phyloP scores from a whole-genome alignment of 2,888 invertebrate genomes.

The Dione vanillae region DNA sequence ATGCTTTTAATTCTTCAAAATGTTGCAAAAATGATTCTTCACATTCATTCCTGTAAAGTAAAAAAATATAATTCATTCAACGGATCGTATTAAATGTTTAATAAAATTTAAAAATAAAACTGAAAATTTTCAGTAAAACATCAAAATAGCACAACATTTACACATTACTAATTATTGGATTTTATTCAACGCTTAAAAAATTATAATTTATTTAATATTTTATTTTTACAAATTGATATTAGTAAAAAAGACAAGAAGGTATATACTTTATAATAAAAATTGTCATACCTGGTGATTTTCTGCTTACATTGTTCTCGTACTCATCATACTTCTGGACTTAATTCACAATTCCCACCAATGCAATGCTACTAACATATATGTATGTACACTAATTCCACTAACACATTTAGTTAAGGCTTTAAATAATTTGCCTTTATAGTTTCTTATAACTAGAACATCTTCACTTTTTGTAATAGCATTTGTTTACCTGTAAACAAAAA shows the following conservation, averaged over 20 bases:
- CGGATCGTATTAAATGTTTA: neutral
- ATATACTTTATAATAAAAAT: conserved; percentile 12
- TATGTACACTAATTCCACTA: conserved; percentile 54
- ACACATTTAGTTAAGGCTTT: conserved; percentile 59
- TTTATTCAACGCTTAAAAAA: no score
- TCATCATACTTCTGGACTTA: conserved; percentile 20
- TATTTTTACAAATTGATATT: no score
- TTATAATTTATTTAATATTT: no score
- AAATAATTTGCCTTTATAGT: conserved; percentile 66
- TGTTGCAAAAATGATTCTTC: conserved; percentile 22
- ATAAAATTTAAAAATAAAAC: no score
- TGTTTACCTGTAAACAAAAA: conserved; percentile 62
- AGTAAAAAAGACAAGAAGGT: neutral
- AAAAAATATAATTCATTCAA: conserved; percentile 31
- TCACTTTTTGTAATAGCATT: conserved; percentile 61
- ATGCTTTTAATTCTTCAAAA: conserved; percentile 28
- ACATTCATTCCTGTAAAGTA: conserved; percentile 35
- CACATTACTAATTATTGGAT: no score
- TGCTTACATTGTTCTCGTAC: neutral
- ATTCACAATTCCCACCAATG: conserved; percentile 32
- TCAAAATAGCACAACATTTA: no score
- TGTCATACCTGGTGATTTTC: conserved; percentile 19
- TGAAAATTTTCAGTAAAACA: no score
- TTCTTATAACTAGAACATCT: conserved; percentile 68
- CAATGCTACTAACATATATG: conserved; percentile 37